Evolutionary conservation across 2,113 vertebrate genomes (phyloP), one percentile per base, ranked within the genome.

Genomic region (Tretioscincus oriximinensis): DNA sequence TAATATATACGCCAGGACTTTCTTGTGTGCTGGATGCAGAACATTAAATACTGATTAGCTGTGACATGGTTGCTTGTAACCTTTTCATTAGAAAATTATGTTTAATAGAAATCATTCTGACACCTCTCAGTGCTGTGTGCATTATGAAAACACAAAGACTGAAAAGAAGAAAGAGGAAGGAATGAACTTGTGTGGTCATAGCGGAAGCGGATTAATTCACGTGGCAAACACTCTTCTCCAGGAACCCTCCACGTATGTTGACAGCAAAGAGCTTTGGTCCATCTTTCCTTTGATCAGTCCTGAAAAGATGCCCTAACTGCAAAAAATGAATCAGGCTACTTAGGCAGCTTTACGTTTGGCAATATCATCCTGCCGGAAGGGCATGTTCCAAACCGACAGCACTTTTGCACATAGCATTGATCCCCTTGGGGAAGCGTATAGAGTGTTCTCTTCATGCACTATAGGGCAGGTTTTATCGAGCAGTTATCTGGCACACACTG

Each of bases 51-150:
- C 87, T 94, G 90, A 95, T 94, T 88, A 93, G 90, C 90, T 92
- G 83, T 85, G 90, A 91, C 70, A 82, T 85, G 87, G 83, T 91
- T 65, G 24, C 91, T 93, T 70, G 88, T 92, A 94, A 95, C 92
- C 92, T 95, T 93, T 93, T 95, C 92, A 95, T 95, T 95, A 95
- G 93, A 90, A 95, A 95, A 95, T 95, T 93, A 92, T 89, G 89
- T 92, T 94, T 94, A 93, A 95, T 95, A 94, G 94, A 88, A 94
- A 92, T 91, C 92, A 92, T 94, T 93, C 93, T 95, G 94, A 94
- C 94, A 94, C 89, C 86, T 94, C 92, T 94, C 94, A 91, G 93
- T 82, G 76, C 87, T 71, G 0, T 71, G 0, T 89, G 92, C 88
- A 90, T 94, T 92, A 88, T 85, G 67, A 65, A 1, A 24, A 77